phyloP scores from a whole-genome alignment of 2,113 vertebrate species.

The Gadus chalcogrammus region DNA sequence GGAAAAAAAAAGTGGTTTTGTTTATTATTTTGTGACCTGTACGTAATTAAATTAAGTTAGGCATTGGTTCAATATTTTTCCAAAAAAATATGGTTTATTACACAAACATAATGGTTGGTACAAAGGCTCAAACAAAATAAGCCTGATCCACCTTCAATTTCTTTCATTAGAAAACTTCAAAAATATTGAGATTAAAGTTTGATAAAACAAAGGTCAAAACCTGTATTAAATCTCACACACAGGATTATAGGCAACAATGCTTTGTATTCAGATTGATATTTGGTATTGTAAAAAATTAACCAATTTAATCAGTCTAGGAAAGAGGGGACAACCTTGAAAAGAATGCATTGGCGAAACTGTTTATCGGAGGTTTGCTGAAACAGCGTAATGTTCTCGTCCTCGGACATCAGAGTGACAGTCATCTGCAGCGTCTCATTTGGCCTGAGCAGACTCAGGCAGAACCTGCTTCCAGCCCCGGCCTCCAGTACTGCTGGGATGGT shows the following conservation, averaged over 20 bases:
- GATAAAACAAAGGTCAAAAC: too few relatives aligned
- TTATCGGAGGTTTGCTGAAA: conserved; percentile 13
- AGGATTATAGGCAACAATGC: too few relatives aligned
- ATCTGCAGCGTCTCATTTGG: conserved; percentile 56
- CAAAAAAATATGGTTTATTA: too few relatives aligned
- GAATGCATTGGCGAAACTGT: conserved; percentile 50
- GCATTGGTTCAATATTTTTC: not conserved
- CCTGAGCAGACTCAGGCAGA: conserved; percentile 60
- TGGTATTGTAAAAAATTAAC: not conserved
- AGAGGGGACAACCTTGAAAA: conserved; percentile 44
- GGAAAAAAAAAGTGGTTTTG: not conserved
- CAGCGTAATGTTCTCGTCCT: conserved; percentile 10
- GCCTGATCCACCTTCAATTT: too few relatives aligned
- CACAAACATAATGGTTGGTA: too few relatives aligned
- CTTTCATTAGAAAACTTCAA: too few relatives aligned
- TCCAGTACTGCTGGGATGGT: conserved; percentile 63
- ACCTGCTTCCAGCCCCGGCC: conserved; percentile 49
- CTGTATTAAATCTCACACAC: too few relatives aligned
- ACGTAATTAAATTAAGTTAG: not conserved
- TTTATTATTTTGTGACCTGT: not conserved
- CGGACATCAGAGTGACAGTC: conserved; percentile 46
- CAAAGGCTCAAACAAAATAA: too few relatives aligned
- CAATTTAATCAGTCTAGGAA: not conserved
- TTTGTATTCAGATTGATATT: not conserved
- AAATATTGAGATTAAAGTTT: too few relatives aligned